Conservation (phyloP, 2,113 vertebrate genomes). For the Poecile atricapillus region DNA sequence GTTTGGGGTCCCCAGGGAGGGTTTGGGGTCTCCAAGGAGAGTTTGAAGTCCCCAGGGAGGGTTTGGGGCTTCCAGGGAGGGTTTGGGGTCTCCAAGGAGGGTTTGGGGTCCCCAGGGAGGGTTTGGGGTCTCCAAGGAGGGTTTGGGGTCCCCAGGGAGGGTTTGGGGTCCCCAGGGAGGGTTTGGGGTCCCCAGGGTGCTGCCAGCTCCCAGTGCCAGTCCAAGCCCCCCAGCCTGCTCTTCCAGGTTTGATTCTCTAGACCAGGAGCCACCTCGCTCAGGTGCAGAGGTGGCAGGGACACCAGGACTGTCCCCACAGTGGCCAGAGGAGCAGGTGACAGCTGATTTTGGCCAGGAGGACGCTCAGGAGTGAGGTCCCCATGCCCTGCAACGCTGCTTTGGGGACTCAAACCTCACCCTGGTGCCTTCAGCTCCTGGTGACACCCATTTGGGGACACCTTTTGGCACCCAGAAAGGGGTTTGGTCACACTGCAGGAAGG, state of each 20-base stretch:
- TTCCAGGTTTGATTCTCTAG: neutral
- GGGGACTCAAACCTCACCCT: neutral
- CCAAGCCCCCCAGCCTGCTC: rapidly evolving
- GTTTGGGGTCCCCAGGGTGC: neutral
- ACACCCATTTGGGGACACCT: rapidly evolving
- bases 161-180: neutral
- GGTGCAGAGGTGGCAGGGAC: rapidly evolving
- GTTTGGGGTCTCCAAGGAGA: too few relatives aligned
- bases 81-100: neutral
- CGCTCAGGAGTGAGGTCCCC: rapidly evolving
- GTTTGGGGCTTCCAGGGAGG: neutral
- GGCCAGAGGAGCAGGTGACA: rapidly evolving
- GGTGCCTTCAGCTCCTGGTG: neutral
- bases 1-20: neutral
- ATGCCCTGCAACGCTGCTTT: rapidly evolving
- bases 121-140: too few relatives aligned
- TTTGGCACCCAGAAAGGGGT: neutral
- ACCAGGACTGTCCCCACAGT: rapidly evolving
- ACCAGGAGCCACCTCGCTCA: neutral
- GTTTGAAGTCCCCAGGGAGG: neutral
- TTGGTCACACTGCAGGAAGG: rapidly evolving
- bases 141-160: neutral
- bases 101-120: too few relatives aligned
- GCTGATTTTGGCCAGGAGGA: rapidly evolving
- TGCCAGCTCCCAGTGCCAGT: neutral